A percentile compares a stretch with the other conserved stretches of the same genome.
Evolutionary conservation across 2,113 vertebrate species (phyloP).

Genomic region (Tragelaphus buxtoni): DNA sequence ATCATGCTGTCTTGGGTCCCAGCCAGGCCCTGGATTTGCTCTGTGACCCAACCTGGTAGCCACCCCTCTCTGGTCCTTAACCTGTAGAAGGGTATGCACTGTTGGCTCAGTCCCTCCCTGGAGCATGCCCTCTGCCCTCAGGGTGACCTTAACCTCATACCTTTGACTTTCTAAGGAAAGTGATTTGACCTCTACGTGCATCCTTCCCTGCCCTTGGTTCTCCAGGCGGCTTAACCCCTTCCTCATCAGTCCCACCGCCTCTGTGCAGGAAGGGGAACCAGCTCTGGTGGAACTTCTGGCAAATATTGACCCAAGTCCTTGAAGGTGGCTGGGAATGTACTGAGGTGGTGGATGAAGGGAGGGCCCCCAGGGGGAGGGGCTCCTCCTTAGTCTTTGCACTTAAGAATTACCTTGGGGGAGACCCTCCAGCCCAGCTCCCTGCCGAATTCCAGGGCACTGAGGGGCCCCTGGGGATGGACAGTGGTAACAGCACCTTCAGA

Average conservation of each 20-base stretch:
- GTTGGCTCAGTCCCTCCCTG: background rate
- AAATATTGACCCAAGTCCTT: slow-evolving; percentile 73
- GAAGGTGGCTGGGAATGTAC: slow-evolving; percentile 58
- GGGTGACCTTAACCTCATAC: background rate
- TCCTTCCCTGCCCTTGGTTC: background rate
- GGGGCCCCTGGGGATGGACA: background rate
- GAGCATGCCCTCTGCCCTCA: background rate
- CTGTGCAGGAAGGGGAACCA: background rate
- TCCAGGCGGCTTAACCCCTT: background rate
- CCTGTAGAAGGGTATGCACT: background rate
- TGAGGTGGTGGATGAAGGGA: background rate
- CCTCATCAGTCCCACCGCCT: background rate
- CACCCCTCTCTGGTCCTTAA: background rate
- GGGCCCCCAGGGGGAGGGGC: background rate
- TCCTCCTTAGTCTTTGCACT: background rate
- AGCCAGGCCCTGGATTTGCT: background rate
- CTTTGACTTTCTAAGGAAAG: slow-evolving; percentile 1
- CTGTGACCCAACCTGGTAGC: background rate
- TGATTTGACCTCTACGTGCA: background rate
- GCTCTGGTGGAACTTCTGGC: background rate
- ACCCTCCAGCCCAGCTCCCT: background rate
- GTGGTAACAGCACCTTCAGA: background rate
- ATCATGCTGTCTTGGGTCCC: background rate
- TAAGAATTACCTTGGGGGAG: background rate
- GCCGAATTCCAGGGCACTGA: background rate